Evolutionary conservation across 2,797 vertebrate species (phyloP), one percentile per base, ranked within the genome.

Genomic region (Perodicticus potto): DNA sequence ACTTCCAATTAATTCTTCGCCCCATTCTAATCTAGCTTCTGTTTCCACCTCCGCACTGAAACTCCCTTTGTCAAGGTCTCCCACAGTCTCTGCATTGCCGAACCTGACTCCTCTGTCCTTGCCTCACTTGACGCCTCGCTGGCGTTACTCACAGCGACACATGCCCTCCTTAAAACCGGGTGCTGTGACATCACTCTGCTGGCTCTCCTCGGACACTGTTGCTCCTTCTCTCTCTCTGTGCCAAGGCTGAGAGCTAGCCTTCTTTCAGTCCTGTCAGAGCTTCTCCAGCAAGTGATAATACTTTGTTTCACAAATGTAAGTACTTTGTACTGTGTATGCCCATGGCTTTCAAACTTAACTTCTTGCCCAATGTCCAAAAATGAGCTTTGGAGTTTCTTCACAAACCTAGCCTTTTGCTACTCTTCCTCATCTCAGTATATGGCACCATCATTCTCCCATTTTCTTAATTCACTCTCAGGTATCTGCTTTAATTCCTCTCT

Each of bases 281-380:
- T 83, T 91, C 76, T 55, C 65, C 63, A 19, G 19, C 63, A 80
- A 45, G 34, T 70, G 20, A 32, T 57, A 40, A 83, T 45, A 86
- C 61, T 69, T 8, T 29, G 14, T 91, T 12, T 85, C 25, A 61
- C 70, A 40, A 49, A 67, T 86, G 82, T 85, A 82, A 72, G 29
- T 29, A 8, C 34, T 25, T 85, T 88, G 53, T 57, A 37, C n/a
- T 34, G 77, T 61, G 40, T 55, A 49, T 10, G 29, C 65, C 53
- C 83, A 53, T 27, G 5, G 7, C 11, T 94, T 93, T 96, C 74
- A 86, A 83, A 91, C 34, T 63, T 69, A 86, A 78, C 92, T 89
- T 93, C 43, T 55, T 69, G 55, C 3, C 49, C 34, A 70, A 3
- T 83, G 40, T 45, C n/a, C 70, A 59, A 89, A 78, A 87, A 14